Evolutionary conservation across 2,888 invertebrate species (phyloP).

Genomic region (Limnephilus marmoratus): DNA sequence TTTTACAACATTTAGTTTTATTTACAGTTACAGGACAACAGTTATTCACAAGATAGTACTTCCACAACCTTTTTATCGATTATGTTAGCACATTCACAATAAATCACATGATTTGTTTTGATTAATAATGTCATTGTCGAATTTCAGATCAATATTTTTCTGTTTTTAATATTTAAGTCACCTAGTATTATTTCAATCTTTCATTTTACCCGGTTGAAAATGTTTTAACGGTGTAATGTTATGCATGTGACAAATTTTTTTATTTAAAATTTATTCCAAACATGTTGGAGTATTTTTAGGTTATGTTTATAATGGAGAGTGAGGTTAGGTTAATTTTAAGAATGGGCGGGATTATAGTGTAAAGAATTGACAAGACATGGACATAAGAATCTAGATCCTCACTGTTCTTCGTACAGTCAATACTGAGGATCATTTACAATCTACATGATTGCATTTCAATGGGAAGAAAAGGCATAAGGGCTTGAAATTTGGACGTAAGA

Average conservation of each 20-base stretch:
- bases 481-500: neutral
- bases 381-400: slow-evolving; percentile 24
- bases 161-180: neutral
- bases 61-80: neutral
- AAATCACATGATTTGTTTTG: neutral
- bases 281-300: neutral
- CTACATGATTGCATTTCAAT: neutral
- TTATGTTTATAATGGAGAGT: neutral
- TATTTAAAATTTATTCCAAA: neutral
- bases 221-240: neutral
- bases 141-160: neutral
- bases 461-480: slow-evolving; percentile 2
- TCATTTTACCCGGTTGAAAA: no score
- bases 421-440: neutral
- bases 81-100: neutral
- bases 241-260: neutral
- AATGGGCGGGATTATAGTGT: slow-evolving; percentile 14
- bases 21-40: neutral
- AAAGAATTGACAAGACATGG: slow-evolving; percentile 44
- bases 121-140: neutral
- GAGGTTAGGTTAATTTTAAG: slow-evolving; percentile 17
- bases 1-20: neutral
- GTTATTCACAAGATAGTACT: neutral
- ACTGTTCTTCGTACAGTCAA: neutral
- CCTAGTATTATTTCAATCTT: no score